Evolutionary conservation across 2,113 vertebrate genomes (phyloP).

Genomic region (Vanacampus margaritifer): DNA sequence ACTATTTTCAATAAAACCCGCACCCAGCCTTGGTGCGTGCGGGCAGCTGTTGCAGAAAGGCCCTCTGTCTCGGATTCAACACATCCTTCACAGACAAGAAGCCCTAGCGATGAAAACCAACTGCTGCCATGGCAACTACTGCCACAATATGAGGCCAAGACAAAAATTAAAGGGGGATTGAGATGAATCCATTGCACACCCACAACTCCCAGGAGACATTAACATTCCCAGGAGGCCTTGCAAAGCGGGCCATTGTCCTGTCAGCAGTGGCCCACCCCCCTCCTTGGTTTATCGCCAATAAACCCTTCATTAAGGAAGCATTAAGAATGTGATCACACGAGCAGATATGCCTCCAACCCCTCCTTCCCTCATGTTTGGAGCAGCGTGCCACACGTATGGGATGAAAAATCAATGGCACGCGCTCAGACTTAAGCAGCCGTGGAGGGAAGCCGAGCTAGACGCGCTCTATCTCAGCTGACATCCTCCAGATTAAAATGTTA

Average conservation of each 20-base stretch:
- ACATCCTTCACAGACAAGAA: constrained; percentile 41
- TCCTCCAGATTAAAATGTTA: constrained; percentile 73
- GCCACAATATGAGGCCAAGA: constrained; percentile 51
- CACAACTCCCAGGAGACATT: constrained; percentile 57
- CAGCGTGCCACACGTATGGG: constrained; percentile 16
- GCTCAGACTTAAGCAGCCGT: constrained; percentile 16
- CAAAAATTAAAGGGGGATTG: constrained; percentile 51
- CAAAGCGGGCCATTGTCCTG: constrained; percentile 51
- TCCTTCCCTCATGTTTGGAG: constrained; percentile 15
- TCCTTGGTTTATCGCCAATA: constrained; percentile 58
- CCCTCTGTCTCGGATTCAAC: constrained; percentile 32
- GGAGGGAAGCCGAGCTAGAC: constrained; percentile 36
- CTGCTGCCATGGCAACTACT: constrained; percentile 71
- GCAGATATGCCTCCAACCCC: constrained; percentile 31
- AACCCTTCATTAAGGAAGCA: constrained; percentile 73
- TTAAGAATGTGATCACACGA: constrained; percentile 74
- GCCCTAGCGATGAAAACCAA: constrained; percentile 45
- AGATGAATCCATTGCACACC: constrained; percentile 57
- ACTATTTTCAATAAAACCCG: constrained; percentile 19
- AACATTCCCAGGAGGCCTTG: constrained; percentile 57
- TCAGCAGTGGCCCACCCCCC: constrained; percentile 31
- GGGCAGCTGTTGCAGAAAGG: constrained; percentile 13
- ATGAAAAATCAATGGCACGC: constrained; percentile 43
- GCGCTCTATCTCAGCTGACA: constrained; percentile 65
- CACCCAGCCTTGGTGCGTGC: constrained; percentile 1